Evolutionary conservation across 1,140 invertebrate genomes (phyloP).

Genomic region (Wiebesia pumilae): DNA sequence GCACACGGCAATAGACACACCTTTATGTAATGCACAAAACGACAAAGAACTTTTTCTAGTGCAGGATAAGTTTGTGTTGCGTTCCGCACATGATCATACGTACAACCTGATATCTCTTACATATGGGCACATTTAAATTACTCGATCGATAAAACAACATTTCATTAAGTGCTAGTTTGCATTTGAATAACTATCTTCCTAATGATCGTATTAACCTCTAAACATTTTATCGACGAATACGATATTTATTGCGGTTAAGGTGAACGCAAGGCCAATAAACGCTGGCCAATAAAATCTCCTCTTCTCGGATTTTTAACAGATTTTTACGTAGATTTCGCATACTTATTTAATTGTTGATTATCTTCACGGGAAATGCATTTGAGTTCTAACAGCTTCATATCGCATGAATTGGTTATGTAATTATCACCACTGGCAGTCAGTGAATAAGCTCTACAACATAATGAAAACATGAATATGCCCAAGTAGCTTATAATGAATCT

Average conservation of each 20-base stretch:
- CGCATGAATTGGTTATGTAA: too few relatives aligned
- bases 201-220: neutral
- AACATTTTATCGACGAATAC: neutral
- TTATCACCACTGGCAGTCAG: too few relatives aligned
- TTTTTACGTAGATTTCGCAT: too few relatives aligned
- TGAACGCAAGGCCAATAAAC: too few relatives aligned
- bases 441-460: neutral
- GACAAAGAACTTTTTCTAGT: constrained; percentile 13
- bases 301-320: too few relatives aligned
- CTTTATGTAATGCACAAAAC: neutral
- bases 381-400: too few relatives aligned
- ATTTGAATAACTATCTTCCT: neutral
- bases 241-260: neutral
- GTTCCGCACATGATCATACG: neutral
- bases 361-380: too few relatives aligned
- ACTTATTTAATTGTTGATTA: too few relatives aligned
- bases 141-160: neutral
- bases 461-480: neutral
- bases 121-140: neutral
- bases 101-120: neutral
- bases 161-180: neutral
- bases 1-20: neutral
- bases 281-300: too few relatives aligned
- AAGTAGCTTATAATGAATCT: neutral
- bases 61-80: neutral